Evolutionary conservation across 1,140 invertebrate genomes (phyloP), one percentile per base, ranked within the genome.

Genomic region (Dreissena rostriformis): DNA sequence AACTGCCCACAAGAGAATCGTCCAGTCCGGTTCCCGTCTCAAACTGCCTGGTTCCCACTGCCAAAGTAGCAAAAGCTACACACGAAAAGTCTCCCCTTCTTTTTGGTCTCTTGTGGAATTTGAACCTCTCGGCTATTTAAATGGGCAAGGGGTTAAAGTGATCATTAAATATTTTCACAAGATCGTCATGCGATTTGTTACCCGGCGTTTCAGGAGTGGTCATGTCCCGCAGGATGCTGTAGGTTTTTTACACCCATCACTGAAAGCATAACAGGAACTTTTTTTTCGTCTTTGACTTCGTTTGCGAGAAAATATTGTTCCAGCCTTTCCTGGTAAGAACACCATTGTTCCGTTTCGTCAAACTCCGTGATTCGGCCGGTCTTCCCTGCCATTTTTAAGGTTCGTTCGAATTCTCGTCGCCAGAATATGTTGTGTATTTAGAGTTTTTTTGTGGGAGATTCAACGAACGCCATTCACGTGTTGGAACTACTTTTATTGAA

Each of bases 261-360:
- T 52, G 66, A 70, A 2, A 86, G 57, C 12, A 77, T 26, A 19
- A 28, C 67, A 12, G 85, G 24, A 17, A 84, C 82, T n/a, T 84
- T 70, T 28, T 71, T 84, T 17, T 84, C 57, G 11, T 79, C 57
- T 8, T 52, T 19, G 17, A 75, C 53, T 24, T 85, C 65, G 57
- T 85, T 87, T 1, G 53, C 79, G 1, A 71, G 74, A 65, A 82
- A 85, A 73, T 85, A 79, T 53, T 82, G 83, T 73, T 82, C 83
- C 15, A 87, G 68, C 14, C 39, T 39, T 8, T 39, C 2, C 39
- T 5, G 39, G 39, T 39, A 39, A 5, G 39, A 39, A 39, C 39
- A 39, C 39, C 2, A 39, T 39, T 39, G 39, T 39, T 39, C 39
- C 8, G 39, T 39, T 39, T 39, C 39, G 39, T 39, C 4, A 39